Conservation (phyloP, 2,797 vertebrate genomes). For the Hylomyscus alleni region DNA sequence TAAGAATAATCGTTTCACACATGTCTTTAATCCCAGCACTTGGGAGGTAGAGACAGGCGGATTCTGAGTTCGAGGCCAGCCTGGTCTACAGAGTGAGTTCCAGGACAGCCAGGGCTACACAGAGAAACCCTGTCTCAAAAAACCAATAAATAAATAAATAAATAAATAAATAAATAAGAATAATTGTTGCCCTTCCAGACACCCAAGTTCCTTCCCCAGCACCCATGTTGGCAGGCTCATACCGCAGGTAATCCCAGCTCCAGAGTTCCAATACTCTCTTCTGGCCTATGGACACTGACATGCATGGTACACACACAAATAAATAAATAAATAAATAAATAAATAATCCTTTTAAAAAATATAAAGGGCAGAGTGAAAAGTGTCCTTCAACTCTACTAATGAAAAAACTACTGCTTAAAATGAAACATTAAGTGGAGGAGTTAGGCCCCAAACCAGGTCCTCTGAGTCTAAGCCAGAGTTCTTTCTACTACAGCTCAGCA, state of each 20-base stretch:
- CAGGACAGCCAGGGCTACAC: no score
- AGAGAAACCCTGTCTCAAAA: no score
- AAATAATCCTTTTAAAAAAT: neutral
- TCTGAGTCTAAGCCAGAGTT: constrained; percentile 37
- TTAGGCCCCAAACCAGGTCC: neutral
- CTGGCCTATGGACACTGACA: neutral
- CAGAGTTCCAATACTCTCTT: neutral
- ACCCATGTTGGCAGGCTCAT: neutral
- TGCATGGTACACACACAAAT: neutral
- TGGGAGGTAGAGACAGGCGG: no score
- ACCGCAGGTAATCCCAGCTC: neutral
- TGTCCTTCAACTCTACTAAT: neutral
- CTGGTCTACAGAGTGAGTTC: no score
- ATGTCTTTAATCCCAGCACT: no score
- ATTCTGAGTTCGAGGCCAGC: no score
- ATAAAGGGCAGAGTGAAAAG: constrained; percentile 36
- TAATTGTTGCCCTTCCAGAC: neutral
- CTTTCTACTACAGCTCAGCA: neutral
- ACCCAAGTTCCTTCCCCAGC: neutral
- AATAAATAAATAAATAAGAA: no score
- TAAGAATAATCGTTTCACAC: neutral
- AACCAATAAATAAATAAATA: no score
- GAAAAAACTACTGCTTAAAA: constrained; percentile 53
- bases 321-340: neutral
- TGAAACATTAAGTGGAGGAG: neutral